Conservation (phyloP, 2,797 vertebrate genomes). For the Sebastes taczanowskii region DNA sequence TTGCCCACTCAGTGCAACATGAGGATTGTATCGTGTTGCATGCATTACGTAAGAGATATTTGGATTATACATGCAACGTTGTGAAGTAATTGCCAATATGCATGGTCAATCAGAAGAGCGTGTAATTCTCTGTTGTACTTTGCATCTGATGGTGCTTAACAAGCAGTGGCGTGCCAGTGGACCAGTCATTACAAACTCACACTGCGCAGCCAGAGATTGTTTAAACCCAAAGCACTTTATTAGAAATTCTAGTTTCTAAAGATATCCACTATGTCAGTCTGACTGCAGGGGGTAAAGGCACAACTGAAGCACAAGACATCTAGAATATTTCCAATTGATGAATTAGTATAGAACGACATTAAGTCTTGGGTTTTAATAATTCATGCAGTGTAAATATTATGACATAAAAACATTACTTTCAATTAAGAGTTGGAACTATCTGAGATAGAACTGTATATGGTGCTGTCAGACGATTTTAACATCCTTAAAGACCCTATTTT, state of each 20-base stretch:
- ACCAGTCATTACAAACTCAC: neutral
- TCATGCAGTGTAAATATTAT: neutral
- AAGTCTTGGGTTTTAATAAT: neutral
- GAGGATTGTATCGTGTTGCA: neutral
- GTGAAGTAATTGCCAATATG: neutral
- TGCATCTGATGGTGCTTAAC: neutral
- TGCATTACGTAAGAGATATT: neutral
- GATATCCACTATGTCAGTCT: neutral
- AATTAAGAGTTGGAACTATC: neutral
- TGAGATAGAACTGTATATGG: neutral
- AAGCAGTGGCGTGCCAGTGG: neutral
- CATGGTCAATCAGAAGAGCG: neutral
- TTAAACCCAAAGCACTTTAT: neutral
- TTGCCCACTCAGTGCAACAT: too few species aligned
- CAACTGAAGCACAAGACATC: neutral
- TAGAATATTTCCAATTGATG: neutral
- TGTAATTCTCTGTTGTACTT: neutral
- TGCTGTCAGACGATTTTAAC: neutral
- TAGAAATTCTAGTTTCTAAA: neutral
- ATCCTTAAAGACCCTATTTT: neutral
- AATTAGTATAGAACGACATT: neutral
- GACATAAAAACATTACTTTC: neutral
- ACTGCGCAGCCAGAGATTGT: neutral
- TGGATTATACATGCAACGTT: neutral
- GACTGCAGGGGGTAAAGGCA: rapidly evolving